Evolutionary conservation across 2,797 vertebrate species (phyloP).

Genomic region (Bradypus variegatus): DNA sequence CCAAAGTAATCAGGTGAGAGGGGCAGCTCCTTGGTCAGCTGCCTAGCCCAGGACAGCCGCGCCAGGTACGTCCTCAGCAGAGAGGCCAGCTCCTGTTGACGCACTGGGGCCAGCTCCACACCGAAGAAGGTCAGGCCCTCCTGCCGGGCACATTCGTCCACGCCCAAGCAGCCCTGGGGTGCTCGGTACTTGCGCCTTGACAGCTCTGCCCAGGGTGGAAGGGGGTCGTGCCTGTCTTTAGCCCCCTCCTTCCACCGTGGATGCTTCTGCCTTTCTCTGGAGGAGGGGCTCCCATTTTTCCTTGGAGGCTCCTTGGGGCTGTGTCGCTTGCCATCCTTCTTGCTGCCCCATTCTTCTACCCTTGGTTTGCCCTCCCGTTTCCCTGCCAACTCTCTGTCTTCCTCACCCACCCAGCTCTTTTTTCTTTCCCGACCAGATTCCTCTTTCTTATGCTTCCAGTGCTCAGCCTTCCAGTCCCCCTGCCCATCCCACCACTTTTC

Average conservation of each 20-base stretch:
- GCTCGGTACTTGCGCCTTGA: slow-evolving; percentile 68
- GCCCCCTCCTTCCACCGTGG: slow-evolving; percentile 11
- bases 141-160: slow-evolving; percentile 78
- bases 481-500: slow-evolving; percentile 66
- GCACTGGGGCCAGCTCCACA: slow-evolving; percentile 69
- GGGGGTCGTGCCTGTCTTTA: background rate
- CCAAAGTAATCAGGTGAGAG: slow-evolving; percentile 77
- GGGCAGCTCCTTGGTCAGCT: slow-evolving; percentile 60
- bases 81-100: slow-evolving; percentile 70
- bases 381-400: background rate
- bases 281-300: slow-evolving; percentile 37
- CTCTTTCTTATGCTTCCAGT: slow-evolving; percentile 49
- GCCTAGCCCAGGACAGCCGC: slow-evolving; percentile 59
- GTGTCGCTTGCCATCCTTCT: background rate
- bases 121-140: slow-evolving; percentile 74
- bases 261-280: slow-evolving; percentile 29
- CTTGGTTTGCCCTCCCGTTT: background rate
- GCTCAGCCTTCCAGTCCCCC: slow-evolving; percentile 37
- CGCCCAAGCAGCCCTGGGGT: slow-evolving; percentile 72
- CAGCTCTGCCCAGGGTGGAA: slow-evolving; percentile 36
- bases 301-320: slow-evolving; percentile 35
- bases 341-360: background rate
- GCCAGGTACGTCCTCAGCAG: slow-evolving; percentile 78
- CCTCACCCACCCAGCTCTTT: slow-evolving; percentile 18
- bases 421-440: background rate